Base-by-base conservation (phyloP, 1,140 invertebrate species). In the Drosophila watanabei region DNA sequence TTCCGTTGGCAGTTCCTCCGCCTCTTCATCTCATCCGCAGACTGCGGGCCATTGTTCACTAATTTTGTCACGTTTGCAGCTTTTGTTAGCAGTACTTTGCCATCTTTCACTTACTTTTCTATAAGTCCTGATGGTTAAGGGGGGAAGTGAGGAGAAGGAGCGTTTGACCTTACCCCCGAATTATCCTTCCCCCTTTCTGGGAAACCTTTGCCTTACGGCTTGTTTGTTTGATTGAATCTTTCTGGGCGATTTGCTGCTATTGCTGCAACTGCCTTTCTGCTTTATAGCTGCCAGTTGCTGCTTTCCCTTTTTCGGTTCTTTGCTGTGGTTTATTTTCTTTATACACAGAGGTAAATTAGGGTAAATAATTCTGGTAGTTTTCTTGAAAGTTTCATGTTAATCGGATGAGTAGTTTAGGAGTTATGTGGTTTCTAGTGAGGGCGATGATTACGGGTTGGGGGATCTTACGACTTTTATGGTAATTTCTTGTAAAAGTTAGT, bases 1-100 rank as follows among this genome's bases (percentile, higher is more conserved):
- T 71, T 68, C 64, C 68, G 68, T 48, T 52, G 68, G 24, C 68
- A 69, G 68, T 70, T 70, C 61, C 63, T 68, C 35, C 65, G 10
- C 48, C 48, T 28, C 48, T 65, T 43, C 64, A 62, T 77, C 73
- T 69, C 62, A 66, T 60, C 61, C 78, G 79, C 62, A 90, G 75
- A 65, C 76, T 73, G 59, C 70, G 57, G 68, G 58, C 79, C 75
- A 89, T 90, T 90, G 86, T 90, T 90, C 86, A 91, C 87, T 90
- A 90, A 90, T 90, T 90, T 90, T 91, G 86, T 90, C 86, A 91
- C 86, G 86, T 90, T 90, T 90, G 86, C 85, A 89, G 82, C 86
- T 90, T 90, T 88, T 90, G 77, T 85, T 87, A 72, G 79, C 79
- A 75, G 63, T 75, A 81, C 73, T 60, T 68, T 71, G 65, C 69